phyloP scores from a whole-genome alignment of 35 echinoderm and acorn worm species.

The Lytechinus pictus region DNA sequence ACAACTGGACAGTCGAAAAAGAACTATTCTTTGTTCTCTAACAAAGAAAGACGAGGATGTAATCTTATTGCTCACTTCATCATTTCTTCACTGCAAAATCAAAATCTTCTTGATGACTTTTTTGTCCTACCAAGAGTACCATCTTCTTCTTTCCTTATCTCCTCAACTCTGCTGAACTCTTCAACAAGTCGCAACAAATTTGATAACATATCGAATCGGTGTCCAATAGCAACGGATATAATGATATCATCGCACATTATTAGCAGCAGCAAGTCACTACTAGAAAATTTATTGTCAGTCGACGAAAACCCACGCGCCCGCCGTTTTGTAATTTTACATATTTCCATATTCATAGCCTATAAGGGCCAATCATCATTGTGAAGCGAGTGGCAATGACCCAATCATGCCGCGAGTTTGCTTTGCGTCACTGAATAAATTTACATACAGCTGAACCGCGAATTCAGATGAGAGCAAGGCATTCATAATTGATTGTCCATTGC shows the following conservation, averaged over 20 bases:
- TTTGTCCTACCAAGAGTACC: too few species aligned
- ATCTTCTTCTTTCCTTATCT: not conserved
- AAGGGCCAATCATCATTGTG: not conserved
- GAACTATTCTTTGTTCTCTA: too few species aligned
- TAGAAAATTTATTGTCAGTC: conserved; percentile 33
- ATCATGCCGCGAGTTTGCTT: conserved; percentile 6
- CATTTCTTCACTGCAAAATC: too few species aligned
- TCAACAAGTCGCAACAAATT: conserved; percentile 32
- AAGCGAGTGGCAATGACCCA: not conserved
- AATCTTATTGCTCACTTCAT: too few species aligned
- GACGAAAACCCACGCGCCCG: conserved; percentile 43
- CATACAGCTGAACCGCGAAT: conserved; percentile 57
- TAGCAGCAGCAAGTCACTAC: conserved; percentile 31
- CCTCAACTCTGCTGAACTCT: not conserved
- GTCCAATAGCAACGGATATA: conserved; percentile 36
- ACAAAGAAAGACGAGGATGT: too few species aligned
- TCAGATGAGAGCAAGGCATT: not conserved
- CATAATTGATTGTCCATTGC: not conserved
- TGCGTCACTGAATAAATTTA: conserved; percentile 42
- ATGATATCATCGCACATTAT: conserved; percentile 45
- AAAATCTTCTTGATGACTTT: too few species aligned
- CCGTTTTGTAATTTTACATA: conserved; percentile 35
- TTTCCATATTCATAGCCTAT: conserved; percentile 11
- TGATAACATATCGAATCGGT: conserved; percentile 29
- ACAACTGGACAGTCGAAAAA: too few species aligned